Conservation (phyloP, 2,888 invertebrate species). For the Heliconius aoede region DNA sequence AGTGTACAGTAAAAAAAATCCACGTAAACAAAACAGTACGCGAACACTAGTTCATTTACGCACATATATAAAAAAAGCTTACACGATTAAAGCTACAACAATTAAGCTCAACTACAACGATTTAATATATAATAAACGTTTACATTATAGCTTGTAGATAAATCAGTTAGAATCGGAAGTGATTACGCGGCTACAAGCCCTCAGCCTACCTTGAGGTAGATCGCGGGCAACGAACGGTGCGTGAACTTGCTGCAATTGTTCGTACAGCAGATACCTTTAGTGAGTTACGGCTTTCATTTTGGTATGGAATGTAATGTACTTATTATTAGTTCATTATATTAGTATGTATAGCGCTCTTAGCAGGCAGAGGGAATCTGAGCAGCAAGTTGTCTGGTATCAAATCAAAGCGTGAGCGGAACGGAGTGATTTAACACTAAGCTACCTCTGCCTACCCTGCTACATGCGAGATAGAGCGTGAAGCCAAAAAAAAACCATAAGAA, state of each 20-base stretch:
- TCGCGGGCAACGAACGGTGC: conserved; percentile 48
- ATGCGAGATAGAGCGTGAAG: too few species aligned
- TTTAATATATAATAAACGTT: conserved; percentile 34
- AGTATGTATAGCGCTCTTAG: too few species aligned
- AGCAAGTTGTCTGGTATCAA: too few species aligned
- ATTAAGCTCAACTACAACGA: neutral
- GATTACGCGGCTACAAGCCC: conserved; percentile 60
- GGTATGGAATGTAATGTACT: neutral
- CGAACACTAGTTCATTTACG: too few species aligned
- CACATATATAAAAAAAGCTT: neutral
- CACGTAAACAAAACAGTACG: too few species aligned
- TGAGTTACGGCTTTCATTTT: neutral
- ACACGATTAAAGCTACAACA: neutral
- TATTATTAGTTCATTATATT: too few species aligned
- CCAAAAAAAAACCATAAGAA: too few species aligned
- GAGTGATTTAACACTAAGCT: too few species aligned
- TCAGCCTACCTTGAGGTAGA: conserved; percentile 57
- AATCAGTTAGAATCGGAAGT: conserved; percentile 60
- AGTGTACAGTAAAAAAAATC: too few species aligned
- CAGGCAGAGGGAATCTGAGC: too few species aligned
- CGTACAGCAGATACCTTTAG: neutral
- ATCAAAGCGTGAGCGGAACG: too few species aligned
- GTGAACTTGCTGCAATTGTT: conserved; percentile 38
- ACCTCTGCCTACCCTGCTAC: too few species aligned
- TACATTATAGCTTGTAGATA: conserved; percentile 41